Evolutionary conservation across 2,113 vertebrate genomes (phyloP), one percentile per base, ranked within the genome.

Genomic region (Dissostichus mawsoni): DNA sequence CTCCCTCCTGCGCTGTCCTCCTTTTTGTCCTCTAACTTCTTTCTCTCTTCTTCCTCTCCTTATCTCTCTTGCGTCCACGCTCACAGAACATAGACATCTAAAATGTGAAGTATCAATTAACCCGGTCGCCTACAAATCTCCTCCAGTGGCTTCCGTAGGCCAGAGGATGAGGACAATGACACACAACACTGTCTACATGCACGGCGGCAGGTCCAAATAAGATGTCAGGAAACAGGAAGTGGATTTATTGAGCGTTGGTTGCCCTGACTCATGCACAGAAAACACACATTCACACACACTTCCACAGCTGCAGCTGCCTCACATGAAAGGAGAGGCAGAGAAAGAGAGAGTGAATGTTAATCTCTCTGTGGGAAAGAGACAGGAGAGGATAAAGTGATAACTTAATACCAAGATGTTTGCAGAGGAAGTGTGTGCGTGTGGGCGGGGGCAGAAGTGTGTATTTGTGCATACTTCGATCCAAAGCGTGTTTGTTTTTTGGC

Each of bases 161-260:
- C 80, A 48, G 72, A 80, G 68, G 86, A 79, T 57, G 74, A 82
- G 58, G 62, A 36, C 76, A 16, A 51, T 61, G 82, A 77, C 57
- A 56, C 48, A 33, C 75, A 47, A 69, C 74, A 69, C 77, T 58
- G 45, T 77, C 80, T 73, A 84, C 78, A 81, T 85, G 90, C 76
- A 74, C n/a, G 2, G 18, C 47, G 81, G 18, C 47, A 78, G 68
- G 86, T 75, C 80, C 62, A 5, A 91, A 93, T 93, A 88, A 93
- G 90, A 89, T 85, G 78, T 69, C 82, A 87, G 78, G 88, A 93
- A 89, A 90, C 90, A 90, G 91, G 92, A 94, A 94, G 91, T 92
- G 83, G 88, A 93, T 93, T 94, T 92, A 93, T 93, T 83, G 89
- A 90, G 89, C 57, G 10, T 76, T 52, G 69, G 68, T 84, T 41